Base-by-base conservation (phyloP, 2,888 invertebrate genomes). In the Hydropsyche betteni region DNA sequence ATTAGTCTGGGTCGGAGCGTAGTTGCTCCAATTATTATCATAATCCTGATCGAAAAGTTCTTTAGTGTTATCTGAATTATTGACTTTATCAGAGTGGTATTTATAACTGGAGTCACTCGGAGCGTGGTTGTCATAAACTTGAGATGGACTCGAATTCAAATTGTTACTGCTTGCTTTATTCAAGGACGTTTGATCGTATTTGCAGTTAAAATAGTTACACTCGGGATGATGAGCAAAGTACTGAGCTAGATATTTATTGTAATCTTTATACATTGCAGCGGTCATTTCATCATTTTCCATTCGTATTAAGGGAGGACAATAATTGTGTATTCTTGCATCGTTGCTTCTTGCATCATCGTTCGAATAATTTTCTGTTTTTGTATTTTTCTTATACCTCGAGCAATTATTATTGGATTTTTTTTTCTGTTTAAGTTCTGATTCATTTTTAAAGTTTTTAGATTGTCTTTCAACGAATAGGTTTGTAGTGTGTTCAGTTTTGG, bases 171-270 rank as follows among this genome's bases (percentile, higher is more conserved):
- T 24, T 2, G 24, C 24, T 24, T 24, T 24, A 24, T 2, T 24
- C 1, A 2, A 24, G 10, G 10, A 44, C n/a, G 51, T 51, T 16
- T 69, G 53, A 38, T 55, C 69, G n/a, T 53, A 16, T 36, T 33
- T 33, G 44, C 68, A 16, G 36, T 69, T 12, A 58, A 58, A 61
- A 10, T 52, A 34, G 61, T 44, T 24, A 38, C 14, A 69, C 5
- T 74, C 50, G 2, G 74, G 74, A 74, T 76, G 50, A 6, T 36
- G 44, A 5, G 50, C 34, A 12, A 50, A 74, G 14, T 74, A 76
- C 24, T 74, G 24, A 1, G 55, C 51, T 33, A 76, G 69, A 61
- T 74, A 76, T 51, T 76, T 61, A 14, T 76, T 61, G 33, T 76
- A 76, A 5, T 74, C 74, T 10, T 74, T 74, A 68, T 69, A 74